Base-by-base conservation (phyloP, 2,113 vertebrate species). In the Actenoides lindsayi region DNA sequence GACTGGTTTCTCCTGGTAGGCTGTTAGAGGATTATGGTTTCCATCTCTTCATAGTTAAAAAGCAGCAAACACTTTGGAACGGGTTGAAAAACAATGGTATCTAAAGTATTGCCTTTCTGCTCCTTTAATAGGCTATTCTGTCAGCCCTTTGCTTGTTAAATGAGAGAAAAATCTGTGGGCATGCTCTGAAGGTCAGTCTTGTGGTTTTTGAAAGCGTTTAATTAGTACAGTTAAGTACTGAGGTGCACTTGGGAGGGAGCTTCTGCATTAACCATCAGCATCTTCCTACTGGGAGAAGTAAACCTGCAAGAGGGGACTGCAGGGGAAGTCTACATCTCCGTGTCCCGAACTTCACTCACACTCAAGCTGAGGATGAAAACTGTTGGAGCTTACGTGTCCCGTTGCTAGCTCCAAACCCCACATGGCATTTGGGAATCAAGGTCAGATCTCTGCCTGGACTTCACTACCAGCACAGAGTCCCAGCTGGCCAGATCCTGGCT, bases 201-300 rank as follows among this genome's bases (percentile, higher is more conserved):
- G 96, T 73, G 96, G 95, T 23, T 96, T 97, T 19, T 84, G 62
- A 96, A 96, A 93, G 86, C 89, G 76, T 87, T 97, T 92, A 93
- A 95, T 96, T 96, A 95, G 94, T 68, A 75, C 0, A 0, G 95
- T 64, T 87, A 96, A 94, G 83, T 44, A 92, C 31, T 33, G 53
- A 94, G 81, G 83, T 57, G 90, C 51, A 73, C 94, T 68, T 23
- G 65, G 69, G 80, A 94, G 70, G 11, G 42, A 95, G 71, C 76
- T 84, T 46, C 39, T 69, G 57, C 80, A n/a, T 68, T 27, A 86
- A 63, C 48, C 76, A 84, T 25, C 75, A 77, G 75, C 74, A 85
- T 90, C 93, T 4, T 48, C 13, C 71, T 6, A 5, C 6, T 5
- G 5, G 6, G 50, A 84, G 69, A 13, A 12, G 19, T 51, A 57